Evolutionary conservation across 1,140 invertebrate genomes (phyloP).

Genomic region (Glomeris maerens): DNA sequence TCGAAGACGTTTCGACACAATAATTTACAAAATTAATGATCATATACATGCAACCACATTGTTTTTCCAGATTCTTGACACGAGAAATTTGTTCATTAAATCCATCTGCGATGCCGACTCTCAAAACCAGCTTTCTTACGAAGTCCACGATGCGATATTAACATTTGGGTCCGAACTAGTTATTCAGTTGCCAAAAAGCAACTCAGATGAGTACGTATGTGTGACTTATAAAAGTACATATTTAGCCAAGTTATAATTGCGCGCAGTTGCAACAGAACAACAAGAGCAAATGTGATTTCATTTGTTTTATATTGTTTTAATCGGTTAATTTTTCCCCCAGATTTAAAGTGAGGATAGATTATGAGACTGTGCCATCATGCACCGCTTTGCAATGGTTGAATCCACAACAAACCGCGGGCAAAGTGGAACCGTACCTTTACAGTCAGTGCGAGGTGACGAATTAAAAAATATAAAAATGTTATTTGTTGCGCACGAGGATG

Average conservation of each 20-base stretch:
- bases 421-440: constrained; percentile 75
- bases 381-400: constrained; percentile 79
- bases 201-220: constrained; percentile 4
- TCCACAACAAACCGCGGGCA: constrained; percentile 72
- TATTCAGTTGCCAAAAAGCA: constrained; percentile 44
- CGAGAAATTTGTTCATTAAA: constrained; percentile 48
- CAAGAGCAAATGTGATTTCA: background rate
- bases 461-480: too few species aligned
- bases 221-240: constrained; percentile 8
- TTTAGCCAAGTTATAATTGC: constrained; percentile 7
- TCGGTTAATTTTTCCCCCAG: constrained; percentile 30
- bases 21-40: constrained; percentile 19
- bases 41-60: constrained; percentile 9
- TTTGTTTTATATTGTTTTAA: constrained; percentile 7
- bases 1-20: constrained; percentile 14
- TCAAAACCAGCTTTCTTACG: constrained; percentile 44
- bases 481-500: too few species aligned
- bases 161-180: constrained; percentile 63
- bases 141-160: constrained; percentile 40
- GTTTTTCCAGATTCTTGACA: constrained; percentile 57
- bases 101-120: constrained; percentile 35
- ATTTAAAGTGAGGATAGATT: constrained; percentile 50
- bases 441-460: constrained; percentile 72
- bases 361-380: constrained; percentile 54
- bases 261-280: constrained; percentile 1